Base-by-base conservation (phyloP, 2,797 vertebrate species). In the Poeciliopsis presidionis region DNA sequence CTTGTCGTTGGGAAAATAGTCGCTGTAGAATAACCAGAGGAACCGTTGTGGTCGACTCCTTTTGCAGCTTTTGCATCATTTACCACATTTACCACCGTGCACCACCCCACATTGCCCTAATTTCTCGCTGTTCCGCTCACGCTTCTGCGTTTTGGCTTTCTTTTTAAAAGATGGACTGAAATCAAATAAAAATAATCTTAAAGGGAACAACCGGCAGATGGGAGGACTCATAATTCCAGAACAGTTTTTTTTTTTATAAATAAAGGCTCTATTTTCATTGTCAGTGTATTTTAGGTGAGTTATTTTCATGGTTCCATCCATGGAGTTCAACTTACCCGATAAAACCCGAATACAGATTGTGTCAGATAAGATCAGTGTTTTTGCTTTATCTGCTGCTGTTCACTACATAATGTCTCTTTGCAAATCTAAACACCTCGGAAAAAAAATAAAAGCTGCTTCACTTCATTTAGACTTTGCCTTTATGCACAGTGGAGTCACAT, bases 41-140 rank as follows among this genome's bases (percentile, higher is more conserved):
- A 72, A 25, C 7, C 5, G 2, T 30, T 80, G 89, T 83, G 83
- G 87, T 90, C 84, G 47, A 14, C 14, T 55, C 41, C 36, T 77
- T 77, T 43, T 87, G 86, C 83, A 81, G 81, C 78, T 63, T 73
- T 74, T 87, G 88, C 80, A 76, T 43, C 0, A 20, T 11, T 74
- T 67, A 82, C 85, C 84, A 78, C 78, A 49, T 9, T 20, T n/a
- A 30, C 67, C 41, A 22, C 36, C 0, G 67, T 20, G 5, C 49
- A 72, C 41, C 69, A 72, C 33, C 55, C 80, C 69, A 51, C 45
- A 22, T 4, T 0, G 7, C 61, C 75, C 6, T 57, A 74, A 59
- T 83, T 80, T 61, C 71, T 84, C 25, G 53, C 53, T n/a, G 53
- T 55, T 55, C 25, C 9, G 25, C 53, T 55, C 53, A 3, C 1